Conservation (phyloP, 2,797 vertebrate genomes). For the Galago senegalensis region DNA sequence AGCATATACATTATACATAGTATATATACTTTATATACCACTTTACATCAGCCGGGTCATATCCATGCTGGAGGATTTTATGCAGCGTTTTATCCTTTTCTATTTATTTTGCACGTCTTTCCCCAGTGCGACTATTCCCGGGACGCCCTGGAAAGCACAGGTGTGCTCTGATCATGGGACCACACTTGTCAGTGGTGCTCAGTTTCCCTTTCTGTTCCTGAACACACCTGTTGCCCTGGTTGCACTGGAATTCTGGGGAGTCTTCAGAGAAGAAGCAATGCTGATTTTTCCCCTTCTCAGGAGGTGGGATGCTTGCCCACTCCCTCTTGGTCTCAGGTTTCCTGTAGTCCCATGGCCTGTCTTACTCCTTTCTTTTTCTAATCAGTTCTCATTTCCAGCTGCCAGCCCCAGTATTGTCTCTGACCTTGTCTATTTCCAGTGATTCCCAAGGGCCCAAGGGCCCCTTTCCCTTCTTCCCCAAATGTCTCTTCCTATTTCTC, state of each 20-base stretch:
- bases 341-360: rapidly evolving
- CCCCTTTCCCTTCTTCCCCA: neutral
- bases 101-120: neutral
- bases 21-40: neutral
- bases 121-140: neutral
- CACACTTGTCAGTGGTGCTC: neutral
- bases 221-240: neutral
- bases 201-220: neutral
- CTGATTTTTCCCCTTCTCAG: neutral
- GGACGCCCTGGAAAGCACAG: neutral
- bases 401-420: neutral
- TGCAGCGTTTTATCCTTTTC: neutral
- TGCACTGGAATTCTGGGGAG: neutral
- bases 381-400: neutral
- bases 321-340: neutral
- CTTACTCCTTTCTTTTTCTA: neutral
- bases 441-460: neutral
- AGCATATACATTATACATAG: neutral
- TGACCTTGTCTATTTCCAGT: neutral
- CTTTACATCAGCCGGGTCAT: neutral
- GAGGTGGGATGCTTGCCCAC: neutral
- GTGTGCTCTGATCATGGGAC: neutral
- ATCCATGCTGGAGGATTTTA: neutral
- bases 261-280: neutral
- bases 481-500: neutral